A percentile compares a stretch with the other conserved stretches of the same genome.
Evolutionary conservation across 1,140 invertebrate species (phyloP).

Genomic region (Magallana ariakensis): DNA sequence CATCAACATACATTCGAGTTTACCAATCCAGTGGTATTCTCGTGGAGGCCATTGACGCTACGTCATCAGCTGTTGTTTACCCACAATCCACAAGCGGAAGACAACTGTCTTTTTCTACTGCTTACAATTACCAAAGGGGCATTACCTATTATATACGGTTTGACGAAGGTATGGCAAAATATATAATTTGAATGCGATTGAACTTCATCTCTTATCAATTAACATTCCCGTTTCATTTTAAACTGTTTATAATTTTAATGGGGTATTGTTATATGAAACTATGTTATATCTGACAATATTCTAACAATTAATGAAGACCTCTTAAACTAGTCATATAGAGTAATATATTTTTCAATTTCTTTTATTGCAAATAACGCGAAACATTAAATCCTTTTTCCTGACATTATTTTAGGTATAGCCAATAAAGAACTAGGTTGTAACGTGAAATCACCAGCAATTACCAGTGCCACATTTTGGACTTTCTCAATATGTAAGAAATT

Average conservation of each 20-base stretch:
- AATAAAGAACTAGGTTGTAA: slow-evolving; percentile 2
- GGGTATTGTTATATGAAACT: too few relatives aligned
- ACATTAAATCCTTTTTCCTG: too few relatives aligned
- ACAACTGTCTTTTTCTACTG: background rate
- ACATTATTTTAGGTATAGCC: background rate
- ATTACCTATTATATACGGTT: slow-evolving; percentile 4
- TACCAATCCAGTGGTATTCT: background rate
- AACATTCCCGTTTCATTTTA: too few relatives aligned
- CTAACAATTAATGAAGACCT: too few relatives aligned
- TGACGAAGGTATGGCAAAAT: slow-evolving; percentile 12
- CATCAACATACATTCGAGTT: background rate
- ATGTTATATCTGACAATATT: too few relatives aligned
- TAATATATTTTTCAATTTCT: too few relatives aligned
- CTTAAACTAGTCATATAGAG: too few relatives aligned
- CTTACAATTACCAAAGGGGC: background rate
- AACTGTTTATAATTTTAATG: too few relatives aligned
- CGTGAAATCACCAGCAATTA: background rate
- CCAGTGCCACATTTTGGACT: background rate
- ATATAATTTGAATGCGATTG: too few relatives aligned
- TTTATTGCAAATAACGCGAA: too few relatives aligned
- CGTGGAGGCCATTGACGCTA: background rate
- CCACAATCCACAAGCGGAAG: slow-evolving; percentile 18
- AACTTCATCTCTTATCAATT: too few relatives aligned
- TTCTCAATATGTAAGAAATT: slow-evolving; percentile 15
- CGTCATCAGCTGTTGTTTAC: slow-evolving; percentile 10